These are phyloP conservation scores for Cyanoramphus novaezelandiae DNA, from an alignment of 2,113 vertebrate genomes.

Conservation along the genomic window DNA sequence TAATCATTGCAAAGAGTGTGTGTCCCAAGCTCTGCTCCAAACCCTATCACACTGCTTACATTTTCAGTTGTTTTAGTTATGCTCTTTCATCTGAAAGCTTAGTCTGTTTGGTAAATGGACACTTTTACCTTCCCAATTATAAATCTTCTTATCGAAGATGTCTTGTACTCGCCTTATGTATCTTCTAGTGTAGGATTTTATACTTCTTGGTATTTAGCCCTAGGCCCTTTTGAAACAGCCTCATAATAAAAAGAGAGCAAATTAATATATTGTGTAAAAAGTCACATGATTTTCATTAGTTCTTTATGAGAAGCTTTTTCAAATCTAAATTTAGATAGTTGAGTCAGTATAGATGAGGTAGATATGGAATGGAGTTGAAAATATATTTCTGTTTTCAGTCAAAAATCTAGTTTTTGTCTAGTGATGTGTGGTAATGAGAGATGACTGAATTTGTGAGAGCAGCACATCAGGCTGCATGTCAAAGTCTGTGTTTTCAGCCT, in stretches of 20 bases:
- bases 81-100: not conserved
- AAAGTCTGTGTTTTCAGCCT: not conserved
- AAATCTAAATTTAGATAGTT: not conserved
- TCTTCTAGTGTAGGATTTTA: not conserved
- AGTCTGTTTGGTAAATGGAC: not conserved
- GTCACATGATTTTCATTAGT: not conserved
- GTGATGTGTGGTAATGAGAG: not conserved
- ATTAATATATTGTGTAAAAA: not conserved
- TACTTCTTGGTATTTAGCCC: not conserved
- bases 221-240: not conserved
- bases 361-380: not conserved
- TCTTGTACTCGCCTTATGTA: not conserved
- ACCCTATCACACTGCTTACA: not conserved
- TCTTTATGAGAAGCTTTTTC: not conserved
- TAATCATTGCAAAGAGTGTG: not conserved
- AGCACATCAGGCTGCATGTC: not conserved
- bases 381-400: not conserved
- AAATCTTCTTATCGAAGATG: not conserved
- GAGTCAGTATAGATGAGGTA: not conserved
- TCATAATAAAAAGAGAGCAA: not conserved
- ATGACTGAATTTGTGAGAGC: not conserved
- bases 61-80: not conserved
- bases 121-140: not conserved
- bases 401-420: not conserved
- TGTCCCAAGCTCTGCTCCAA: constrained; percentile 28